These are phyloP conservation scores for Trypoxylon attenuatum DNA, from an alignment of 2,888 invertebrate genomes.

Conservation along the genomic window DNA sequence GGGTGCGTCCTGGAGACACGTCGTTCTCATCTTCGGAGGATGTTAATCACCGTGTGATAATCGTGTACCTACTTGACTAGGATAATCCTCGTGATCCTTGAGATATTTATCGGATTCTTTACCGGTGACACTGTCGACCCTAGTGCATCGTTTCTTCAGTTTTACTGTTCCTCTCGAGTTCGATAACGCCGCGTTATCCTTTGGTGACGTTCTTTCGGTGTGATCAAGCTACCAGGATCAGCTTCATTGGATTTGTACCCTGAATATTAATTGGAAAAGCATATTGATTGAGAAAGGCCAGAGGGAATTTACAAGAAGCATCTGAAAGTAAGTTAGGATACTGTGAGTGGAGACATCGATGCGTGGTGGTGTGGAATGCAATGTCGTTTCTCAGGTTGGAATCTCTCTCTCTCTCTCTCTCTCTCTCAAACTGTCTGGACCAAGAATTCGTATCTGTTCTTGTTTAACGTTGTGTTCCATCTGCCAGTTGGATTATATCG, in stretches of 20 bases:
- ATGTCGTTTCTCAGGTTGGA: neutral
- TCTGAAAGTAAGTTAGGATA: slow-evolving; percentile 23
- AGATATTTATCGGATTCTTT: neutral
- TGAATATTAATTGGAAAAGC: too few relatives aligned
- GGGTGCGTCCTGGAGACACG: slow-evolving; percentile 7
- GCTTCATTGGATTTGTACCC: too few relatives aligned
- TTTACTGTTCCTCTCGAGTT: neutral
- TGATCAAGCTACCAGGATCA: too few relatives aligned
- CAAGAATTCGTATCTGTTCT: too few relatives aligned
- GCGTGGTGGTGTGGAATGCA: slow-evolving; percentile 28
- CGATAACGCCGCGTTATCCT: neutral
- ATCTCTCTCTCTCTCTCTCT: neutral
- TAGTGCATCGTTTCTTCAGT: neutral
- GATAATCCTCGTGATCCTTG: neutral
- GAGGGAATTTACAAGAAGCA: neutral
- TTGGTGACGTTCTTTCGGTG: neutral
- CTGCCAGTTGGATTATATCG: too few relatives aligned
- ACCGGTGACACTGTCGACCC: neutral
- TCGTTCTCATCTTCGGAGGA: too few relatives aligned
- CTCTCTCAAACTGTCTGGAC: too few relatives aligned
- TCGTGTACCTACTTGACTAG: slow-evolving; percentile 1
- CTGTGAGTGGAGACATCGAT: slow-evolving; percentile 33
- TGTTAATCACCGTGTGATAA: neutral
- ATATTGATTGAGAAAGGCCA: neutral
- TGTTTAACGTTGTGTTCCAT: too few relatives aligned